A percentile compares a stretch with the other conserved stretches of the same genome.
phyloP scores from a whole-genome alignment of 2,888 invertebrate species.

The Pristionchus mayeri region DNA sequence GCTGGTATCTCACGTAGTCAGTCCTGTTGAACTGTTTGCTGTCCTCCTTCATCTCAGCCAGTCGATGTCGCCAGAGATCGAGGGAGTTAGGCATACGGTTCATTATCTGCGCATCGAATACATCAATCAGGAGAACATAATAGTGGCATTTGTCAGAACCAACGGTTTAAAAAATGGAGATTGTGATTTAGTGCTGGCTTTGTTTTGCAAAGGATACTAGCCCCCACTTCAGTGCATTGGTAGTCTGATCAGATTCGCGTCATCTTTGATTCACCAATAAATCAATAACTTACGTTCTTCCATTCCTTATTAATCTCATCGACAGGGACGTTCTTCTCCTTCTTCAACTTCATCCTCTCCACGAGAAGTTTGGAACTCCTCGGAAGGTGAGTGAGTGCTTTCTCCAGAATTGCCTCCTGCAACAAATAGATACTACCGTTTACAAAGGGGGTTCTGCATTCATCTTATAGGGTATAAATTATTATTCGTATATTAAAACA shows the following conservation, averaged over 20 bases:
- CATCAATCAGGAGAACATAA: too few species aligned
- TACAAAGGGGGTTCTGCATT: too few species aligned
- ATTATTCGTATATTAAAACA: too few species aligned
- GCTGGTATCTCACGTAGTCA: neutral
- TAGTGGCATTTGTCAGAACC: too few species aligned
- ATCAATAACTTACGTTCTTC: neutral
- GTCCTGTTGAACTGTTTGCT: neutral
- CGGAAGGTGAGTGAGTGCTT: neutral
- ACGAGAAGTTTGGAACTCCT: neutral
- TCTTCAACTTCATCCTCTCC: neutral
- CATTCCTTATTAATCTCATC: slow-evolving; percentile 32
- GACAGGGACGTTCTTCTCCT: neutral
- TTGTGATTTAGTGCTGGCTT: too few species aligned
- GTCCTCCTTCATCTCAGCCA: neutral
- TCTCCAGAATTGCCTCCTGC: neutral
- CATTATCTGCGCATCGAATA: neutral
- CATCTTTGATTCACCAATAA: too few species aligned
- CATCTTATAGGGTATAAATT: too few species aligned
- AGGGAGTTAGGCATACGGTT: slow-evolving; percentile 28
- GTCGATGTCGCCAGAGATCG: neutral
- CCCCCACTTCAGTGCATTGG: too few species aligned
- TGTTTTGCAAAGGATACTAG: neutral
- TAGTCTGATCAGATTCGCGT: too few species aligned
- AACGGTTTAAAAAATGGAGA: too few species aligned
- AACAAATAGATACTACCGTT: neutral